Conservation (phyloP, 2,888 invertebrate genomes). For the Aquatica leii region DNA sequence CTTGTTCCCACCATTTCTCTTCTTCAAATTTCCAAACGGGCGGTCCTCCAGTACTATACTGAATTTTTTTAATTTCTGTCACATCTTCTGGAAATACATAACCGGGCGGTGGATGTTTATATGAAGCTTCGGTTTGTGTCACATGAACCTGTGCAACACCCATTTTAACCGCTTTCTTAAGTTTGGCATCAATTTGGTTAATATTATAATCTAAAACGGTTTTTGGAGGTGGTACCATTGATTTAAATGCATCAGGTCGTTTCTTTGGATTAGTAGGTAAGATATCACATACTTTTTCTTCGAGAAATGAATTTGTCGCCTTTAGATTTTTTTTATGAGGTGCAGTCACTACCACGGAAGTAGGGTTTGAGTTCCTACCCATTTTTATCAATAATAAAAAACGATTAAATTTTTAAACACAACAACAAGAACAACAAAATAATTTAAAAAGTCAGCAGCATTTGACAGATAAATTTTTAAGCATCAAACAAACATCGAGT, state of each 20-base stretch:
- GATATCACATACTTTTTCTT: constrained; percentile 43
- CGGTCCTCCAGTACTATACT: constrained; percentile 43
- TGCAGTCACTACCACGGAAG: no score
- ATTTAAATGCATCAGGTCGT: constrained; percentile 39
- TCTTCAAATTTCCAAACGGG: constrained; percentile 51
- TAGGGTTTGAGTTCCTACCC: no score
- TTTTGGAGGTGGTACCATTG: constrained; percentile 40
- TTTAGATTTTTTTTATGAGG: neutral
- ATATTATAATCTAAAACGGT: constrained; percentile 49
- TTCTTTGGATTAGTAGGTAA: constrained; percentile 38
- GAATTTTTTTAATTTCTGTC: constrained; percentile 10
- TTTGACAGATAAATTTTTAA: no score
- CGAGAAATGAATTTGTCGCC: constrained; percentile 31
- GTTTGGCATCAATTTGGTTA: constrained; percentile 48
- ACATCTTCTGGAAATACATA: constrained; percentile 25
- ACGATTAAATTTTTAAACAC: no score
- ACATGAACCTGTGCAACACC: constrained; percentile 48
- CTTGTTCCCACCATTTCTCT: constrained; percentile 45
- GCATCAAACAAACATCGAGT: no score
- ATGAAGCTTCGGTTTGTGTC: constrained; percentile 45
- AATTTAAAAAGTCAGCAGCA: no score
- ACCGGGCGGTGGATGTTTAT: constrained; percentile 38
- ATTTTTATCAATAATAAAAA: neutral
- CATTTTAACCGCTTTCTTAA: constrained; percentile 26
- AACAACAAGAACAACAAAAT: no score